Base-by-base conservation (phyloP, 92 coral and sea anemone genomes). In the Porites evermanni region DNA sequence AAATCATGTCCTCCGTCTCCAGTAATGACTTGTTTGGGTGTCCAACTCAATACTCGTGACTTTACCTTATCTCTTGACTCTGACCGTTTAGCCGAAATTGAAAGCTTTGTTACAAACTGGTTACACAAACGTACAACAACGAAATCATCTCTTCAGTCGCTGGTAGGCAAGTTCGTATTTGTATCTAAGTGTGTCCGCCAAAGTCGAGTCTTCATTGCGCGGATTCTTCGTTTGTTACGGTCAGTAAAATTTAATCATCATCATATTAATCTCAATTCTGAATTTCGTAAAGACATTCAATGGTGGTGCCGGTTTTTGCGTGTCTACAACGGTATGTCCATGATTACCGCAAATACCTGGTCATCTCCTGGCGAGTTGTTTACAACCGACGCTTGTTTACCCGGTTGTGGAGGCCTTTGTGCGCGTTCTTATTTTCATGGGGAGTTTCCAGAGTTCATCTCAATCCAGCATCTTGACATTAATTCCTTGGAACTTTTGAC, bases 391-490 rank as follows among this genome's bases (percentile, higher is more conserved):
- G 26, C 26, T 24, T 24, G 26, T 24, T 24, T 24, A 24, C 0
- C 26, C 26, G 26, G 26, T 24, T 24, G 26, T 1, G 26, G 26
- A 24, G 26, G 26, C 26, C 26, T 24, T 24, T 24, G 26, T 24
- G 1, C 26, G 26, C 26, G 26, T 24, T 24, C 61, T 23, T 80
- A 38, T 80, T 82, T 82, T 70, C 78, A 71, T 70, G 78, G 58
- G 12, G 78, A 52, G 68, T 82, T 82, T 61, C 86, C 80, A 12
- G 68, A 12, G 21, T 69, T 75, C 32, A 29, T 72, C 14, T 17
- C 24, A 13, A 16, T 12, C 16, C 65, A 71, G 56, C 21, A 8
- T 13, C 68, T 56, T 44, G 26, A 24, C 26, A 24, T 24, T 24
- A 24, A 24, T 24, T 24, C 26, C 26, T 24, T 24, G 26, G 26